Percentiles rank a stretch among this genome's conserved stretches.
These are phyloP conservation scores for Rhizomys pruinosus DNA, from an alignment of 2,113 vertebrate species.

Conservation along the genomic window DNA sequence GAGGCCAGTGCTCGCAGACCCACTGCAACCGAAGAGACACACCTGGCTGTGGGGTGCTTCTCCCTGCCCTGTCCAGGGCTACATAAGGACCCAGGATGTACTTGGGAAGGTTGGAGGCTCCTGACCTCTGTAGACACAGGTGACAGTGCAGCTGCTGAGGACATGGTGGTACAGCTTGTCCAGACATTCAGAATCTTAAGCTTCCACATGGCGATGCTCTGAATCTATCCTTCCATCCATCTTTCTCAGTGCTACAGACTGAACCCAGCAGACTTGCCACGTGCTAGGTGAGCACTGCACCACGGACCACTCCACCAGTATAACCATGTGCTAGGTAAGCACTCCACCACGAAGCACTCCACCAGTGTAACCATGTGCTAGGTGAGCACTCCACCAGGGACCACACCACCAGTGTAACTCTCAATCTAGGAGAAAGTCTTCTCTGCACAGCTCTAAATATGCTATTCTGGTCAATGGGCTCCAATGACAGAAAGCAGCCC, in stretches of 20 bases:
- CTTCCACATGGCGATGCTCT: too few species aligned
- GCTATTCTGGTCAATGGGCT: neutral
- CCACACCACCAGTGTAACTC: too few species aligned
- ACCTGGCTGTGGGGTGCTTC: too few species aligned
- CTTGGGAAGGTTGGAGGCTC: neutral
- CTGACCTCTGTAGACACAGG: rapidly evolving
- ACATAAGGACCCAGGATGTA: neutral
- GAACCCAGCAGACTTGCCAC: too few species aligned
- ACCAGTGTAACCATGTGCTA: neutral
- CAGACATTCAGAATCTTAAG: too few species aligned
- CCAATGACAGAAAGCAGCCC: neutral
- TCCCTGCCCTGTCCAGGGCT: neutral
- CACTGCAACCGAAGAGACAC: too few species aligned
- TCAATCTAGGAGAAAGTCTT: neutral
- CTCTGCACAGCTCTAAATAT: neutral
- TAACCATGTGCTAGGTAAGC: neutral
- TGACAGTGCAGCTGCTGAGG: too few species aligned
- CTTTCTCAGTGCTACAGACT: too few species aligned
- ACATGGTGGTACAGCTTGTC: rapidly evolving
- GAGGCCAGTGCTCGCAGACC: too few species aligned
- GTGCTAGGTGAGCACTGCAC: neutral
- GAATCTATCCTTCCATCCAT: too few species aligned
- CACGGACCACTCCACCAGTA: neutral
- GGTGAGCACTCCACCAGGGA: neutral
- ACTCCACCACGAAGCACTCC: neutral